Evolutionary conservation across 1,140 invertebrate species (phyloP).

Genomic region (Aphaenogaster rudis): DNA sequence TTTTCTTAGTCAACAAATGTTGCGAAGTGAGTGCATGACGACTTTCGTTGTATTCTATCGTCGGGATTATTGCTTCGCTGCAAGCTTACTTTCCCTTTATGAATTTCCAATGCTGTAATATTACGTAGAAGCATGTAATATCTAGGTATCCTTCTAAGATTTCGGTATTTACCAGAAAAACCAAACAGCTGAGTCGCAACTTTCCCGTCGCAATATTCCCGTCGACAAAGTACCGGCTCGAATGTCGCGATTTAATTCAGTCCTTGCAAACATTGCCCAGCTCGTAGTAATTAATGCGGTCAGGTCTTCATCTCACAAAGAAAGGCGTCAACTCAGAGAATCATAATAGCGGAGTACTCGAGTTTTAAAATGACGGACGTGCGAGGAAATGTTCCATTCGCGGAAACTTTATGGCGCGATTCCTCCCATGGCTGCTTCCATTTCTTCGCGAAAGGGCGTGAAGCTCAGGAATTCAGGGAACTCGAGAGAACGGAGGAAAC

Average conservation of each 20-base stretch:
- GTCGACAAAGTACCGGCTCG: neutral
- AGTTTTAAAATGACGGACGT: neutral
- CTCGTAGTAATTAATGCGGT: neutral
- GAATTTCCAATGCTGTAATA: slow-evolving; percentile 36
- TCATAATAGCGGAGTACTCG: neutral
- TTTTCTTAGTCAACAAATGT: neutral
- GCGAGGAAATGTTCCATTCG: slow-evolving; percentile 3
- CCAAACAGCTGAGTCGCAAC: neutral
- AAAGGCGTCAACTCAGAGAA: neutral
- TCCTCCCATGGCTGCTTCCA: neutral
- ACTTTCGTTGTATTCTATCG: neutral
- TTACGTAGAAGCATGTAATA: slow-evolving; percentile 31
- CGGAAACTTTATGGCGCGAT: neutral
- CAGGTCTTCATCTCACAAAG: slow-evolving; percentile 21
- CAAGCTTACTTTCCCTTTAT: neutral
- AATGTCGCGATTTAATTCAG: slow-evolving; percentile 19
- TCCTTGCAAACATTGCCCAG: slow-evolving; percentile 4
- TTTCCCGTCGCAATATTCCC: slow-evolving; percentile 18
- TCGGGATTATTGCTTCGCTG: neutral
- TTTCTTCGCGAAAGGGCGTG: slow-evolving; percentile 14
- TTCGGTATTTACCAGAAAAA: slow-evolving; percentile 19
- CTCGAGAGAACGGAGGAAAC: neutral
- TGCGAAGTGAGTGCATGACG: neutral
- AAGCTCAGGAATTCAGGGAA: neutral
- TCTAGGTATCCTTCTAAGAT: neutral